These are phyloP conservation scores for Lineus longissimus DNA, from an alignment of 1,140 invertebrate species.

Conservation along the genomic window DNA sequence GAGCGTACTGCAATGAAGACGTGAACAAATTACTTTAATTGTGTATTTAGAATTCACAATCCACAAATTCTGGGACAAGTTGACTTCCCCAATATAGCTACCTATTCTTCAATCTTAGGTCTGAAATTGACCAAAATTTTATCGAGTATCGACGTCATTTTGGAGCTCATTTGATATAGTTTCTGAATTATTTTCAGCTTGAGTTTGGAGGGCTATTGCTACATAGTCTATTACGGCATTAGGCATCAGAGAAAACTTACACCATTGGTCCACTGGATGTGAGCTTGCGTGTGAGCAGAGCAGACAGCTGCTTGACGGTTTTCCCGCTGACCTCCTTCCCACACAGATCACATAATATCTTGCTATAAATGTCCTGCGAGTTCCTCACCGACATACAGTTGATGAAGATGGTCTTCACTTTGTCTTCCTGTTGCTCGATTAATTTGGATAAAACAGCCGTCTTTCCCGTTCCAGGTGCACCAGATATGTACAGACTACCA, in stretches of 20 bases:
- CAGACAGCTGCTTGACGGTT: constrained; percentile 61
- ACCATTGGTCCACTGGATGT: constrained; percentile 9
- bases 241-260: constrained; percentile 57
- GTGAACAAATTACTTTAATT: constrained; percentile 23
- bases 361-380: constrained; percentile 65
- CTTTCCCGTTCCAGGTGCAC: constrained; percentile 94
- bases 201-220: no score
- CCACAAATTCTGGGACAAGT: no score
- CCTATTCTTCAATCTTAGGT: no score
- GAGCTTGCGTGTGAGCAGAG: constrained; percentile 60
- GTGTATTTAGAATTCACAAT: constrained; percentile 7
- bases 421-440: constrained; percentile 53
- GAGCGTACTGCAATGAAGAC: constrained; percentile 65
- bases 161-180: no score
- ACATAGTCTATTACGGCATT: no score
- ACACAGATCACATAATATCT: constrained; percentile 41
- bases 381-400: constrained; percentile 80
- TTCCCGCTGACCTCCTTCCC: constrained; percentile 8
- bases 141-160: no score
- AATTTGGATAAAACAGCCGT: constrained; percentile 79
- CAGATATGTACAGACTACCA: constrained; percentile 87
- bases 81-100: no score
- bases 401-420: constrained; percentile 68
- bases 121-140: no score
- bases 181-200: no score